Conservation (phyloP, 2,113 vertebrate species). For the Micromys minutus region DNA sequence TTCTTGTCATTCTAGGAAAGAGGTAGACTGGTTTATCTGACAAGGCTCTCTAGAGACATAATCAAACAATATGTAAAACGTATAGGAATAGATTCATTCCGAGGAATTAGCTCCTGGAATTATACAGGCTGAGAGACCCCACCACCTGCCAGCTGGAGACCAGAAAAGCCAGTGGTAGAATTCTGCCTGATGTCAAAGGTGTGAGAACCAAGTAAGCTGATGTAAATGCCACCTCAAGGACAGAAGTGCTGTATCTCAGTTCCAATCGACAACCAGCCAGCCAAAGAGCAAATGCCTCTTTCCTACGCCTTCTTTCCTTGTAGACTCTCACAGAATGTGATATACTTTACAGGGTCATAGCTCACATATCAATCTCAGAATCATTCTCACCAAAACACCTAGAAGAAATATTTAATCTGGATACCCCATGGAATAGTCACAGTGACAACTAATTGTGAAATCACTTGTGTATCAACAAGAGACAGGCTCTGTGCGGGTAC, state of each 20-base stretch:
- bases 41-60: neutral
- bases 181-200: neutral
- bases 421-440: neutral
- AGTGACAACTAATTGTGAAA: neutral
- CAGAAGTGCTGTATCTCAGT: neutral
- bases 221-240: neutral
- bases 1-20: neutral
- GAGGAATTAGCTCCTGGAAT: neutral
- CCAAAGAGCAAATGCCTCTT: neutral
- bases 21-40: too few species aligned
- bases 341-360: neutral
- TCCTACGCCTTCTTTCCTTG: neutral
- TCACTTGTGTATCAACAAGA: neutral
- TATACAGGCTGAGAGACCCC: neutral
- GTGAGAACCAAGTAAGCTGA: neutral
- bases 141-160: too few species aligned
- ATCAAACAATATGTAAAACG: neutral
- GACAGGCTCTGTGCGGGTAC: neutral
- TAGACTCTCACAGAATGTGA: neutral
- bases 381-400: neutral
- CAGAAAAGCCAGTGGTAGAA: neutral
- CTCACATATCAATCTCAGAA: neutral
- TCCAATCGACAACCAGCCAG: neutral
- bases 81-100: neutral
- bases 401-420: neutral